Evolutionary conservation across 2,888 invertebrate species (phyloP), one percentile per base, ranked within the genome.

Genomic region (Balanococcus diminutus): DNA sequence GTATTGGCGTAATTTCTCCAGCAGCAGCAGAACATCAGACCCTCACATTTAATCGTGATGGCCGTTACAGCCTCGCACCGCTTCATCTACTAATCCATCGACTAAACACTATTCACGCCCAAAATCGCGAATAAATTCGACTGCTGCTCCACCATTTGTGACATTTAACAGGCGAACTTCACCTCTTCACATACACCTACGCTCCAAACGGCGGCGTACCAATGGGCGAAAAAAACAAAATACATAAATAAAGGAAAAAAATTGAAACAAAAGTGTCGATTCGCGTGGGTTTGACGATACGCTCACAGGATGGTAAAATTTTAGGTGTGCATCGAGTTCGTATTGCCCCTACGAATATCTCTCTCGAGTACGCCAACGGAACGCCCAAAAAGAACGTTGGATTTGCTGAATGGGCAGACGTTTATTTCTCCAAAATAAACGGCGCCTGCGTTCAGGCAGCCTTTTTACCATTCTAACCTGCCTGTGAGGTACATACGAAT

Each of bases 341-440:
- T 8, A 46, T 39, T 84, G 84, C 84, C 84, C 84, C 84, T 84
- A 84, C 84, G 72, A n/a, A 84, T 42, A 72, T 84, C 84, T 84
- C 84, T 84, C 84, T 28, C 84, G 72, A 79, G 39, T 46, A 31
- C 28, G 42, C 67, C 22, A 3, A 46, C 84, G 84, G 28, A 84
- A 84, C 84, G 84, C 84, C 84, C 84, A 72, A 84, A 42, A 84
- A 42, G 72, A 75, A 28, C 39, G 42, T 28, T 28, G 84, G 39
- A 79, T 75, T 84, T 84, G 22, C 75, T 46, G 84, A 84, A 61
- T 84, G 84, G 84, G 72, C 39, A 75, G 46, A 75, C 46, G 32
- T 84, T 84, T 31, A 36, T 14, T 42, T 36, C 75, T 75, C 11
- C 42, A 75, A 36, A 72, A 84, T 84, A 28, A 4, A 84, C 84